Conservation (phyloP, 2,113 vertebrate species). For the Mobula hypostoma region DNA sequence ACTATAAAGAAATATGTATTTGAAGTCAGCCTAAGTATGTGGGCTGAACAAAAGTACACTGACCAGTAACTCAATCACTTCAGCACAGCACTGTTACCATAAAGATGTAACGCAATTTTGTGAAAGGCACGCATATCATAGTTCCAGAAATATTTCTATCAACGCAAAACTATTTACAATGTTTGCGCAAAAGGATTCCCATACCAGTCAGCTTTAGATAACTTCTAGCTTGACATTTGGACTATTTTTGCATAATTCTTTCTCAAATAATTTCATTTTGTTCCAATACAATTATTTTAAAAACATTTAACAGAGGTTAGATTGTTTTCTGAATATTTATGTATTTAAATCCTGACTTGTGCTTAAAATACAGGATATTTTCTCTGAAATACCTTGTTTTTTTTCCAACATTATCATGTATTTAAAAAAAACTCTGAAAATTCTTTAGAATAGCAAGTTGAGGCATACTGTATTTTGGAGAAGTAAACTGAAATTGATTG, state of each 20-base stretch:
- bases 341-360: neutral
- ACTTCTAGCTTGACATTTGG: neutral
- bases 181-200: neutral
- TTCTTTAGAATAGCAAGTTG: neutral
- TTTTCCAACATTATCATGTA: neutral
- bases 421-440: neutral
- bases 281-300: neutral
- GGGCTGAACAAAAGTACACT: neutral
- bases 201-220: neutral
- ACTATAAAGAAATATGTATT: neutral
- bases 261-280: neutral
- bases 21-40: neutral
- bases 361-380: conserved; percentile 22
- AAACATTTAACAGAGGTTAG: neutral
- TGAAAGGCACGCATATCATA: neutral
- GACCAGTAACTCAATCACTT: neutral
- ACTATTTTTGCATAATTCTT: neutral
- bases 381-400: neutral
- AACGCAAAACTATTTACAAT: neutral
- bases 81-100: neutral
- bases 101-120: neutral
- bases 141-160: neutral
- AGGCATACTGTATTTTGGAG: neutral
- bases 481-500: neutral
- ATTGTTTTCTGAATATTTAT: neutral